These are phyloP conservation scores for Cheilosia grossa DNA, from an alignment of 2,888 invertebrate species.

Conservation along the genomic window DNA sequence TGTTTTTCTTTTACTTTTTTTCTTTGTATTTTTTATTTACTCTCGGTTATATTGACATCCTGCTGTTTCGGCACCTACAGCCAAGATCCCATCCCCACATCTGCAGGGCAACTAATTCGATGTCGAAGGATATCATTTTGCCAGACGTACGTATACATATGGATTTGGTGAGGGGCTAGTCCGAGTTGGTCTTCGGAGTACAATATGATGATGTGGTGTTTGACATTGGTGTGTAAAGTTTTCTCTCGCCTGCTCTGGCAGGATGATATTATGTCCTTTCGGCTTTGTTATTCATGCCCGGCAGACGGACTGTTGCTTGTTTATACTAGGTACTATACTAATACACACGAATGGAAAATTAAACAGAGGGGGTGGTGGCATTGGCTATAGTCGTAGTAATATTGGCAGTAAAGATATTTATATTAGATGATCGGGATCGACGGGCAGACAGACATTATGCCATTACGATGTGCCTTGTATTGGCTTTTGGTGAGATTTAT, in stretches of 20 bases:
- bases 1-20: slow-evolving; percentile 6
- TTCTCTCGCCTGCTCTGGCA: slow-evolving; percentile 16
- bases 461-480: slow-evolving; percentile 66
- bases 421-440: slow-evolving; percentile 60
- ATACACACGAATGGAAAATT: slow-evolving; percentile 37
- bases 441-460: slow-evolving; percentile 50
- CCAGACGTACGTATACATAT: slow-evolving; percentile 41
- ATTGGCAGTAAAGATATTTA: slow-evolving; percentile 64
- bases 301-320: slow-evolving; percentile 66
- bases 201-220: slow-evolving; percentile 60
- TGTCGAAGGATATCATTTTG: slow-evolving; percentile 68
- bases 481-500: slow-evolving; percentile 75
- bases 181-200: slow-evolving; percentile 33
- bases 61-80: slow-evolving; percentile 72
- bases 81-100: neutral
- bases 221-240: slow-evolving; percentile 61
- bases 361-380: slow-evolving; percentile 23
- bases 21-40: slow-evolving; percentile 50
- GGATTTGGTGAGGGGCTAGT: slow-evolving; percentile 16
- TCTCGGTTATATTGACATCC: slow-evolving; percentile 60
- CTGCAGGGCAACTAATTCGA: slow-evolving; percentile 51
- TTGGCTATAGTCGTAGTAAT: slow-evolving; percentile 20
- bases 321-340: slow-evolving; percentile 19
- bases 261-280: slow-evolving; percentile 27
- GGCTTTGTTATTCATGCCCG: slow-evolving; percentile 59